Percentiles rank a stretch among this genome's conserved stretches.
Evolutionary conservation across 2,797 vertebrate species (phyloP).

Genomic region (Helarctos malayanus): DNA sequence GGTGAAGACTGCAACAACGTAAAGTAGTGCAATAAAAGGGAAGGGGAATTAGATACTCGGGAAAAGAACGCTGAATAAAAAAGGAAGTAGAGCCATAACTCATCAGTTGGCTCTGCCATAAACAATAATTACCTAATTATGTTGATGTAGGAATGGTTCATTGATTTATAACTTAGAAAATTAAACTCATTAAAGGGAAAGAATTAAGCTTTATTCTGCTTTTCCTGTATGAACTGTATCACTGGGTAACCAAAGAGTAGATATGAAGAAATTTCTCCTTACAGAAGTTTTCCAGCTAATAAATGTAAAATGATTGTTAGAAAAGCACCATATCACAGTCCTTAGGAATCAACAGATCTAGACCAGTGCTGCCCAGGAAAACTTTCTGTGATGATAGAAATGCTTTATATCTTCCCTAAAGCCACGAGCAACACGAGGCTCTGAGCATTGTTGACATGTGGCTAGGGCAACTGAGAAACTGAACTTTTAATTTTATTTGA

Average conservation of each 20-base stretch:
- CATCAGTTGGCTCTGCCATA: neutral
- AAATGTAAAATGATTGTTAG: constrained; percentile 24
- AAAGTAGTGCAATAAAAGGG: neutral
- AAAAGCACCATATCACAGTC: neutral
- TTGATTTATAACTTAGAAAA: neutral
- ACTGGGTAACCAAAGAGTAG: neutral
- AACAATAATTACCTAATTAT: neutral
- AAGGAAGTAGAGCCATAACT: neutral
- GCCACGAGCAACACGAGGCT: neutral
- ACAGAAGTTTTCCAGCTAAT: neutral
- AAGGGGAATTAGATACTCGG: constrained; percentile 26
- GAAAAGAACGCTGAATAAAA: neutral
- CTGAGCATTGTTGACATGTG: neutral
- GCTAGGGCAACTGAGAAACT: neutral
- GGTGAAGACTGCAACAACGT: neutral
- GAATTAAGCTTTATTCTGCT: neutral
- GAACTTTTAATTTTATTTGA: neutral
- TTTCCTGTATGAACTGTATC: neutral
- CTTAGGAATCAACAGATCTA: neutral
- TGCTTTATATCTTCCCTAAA: neutral
- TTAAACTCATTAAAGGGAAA: neutral
- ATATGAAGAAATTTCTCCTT: neutral
- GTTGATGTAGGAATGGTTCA: neutral
- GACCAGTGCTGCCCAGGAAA: neutral
- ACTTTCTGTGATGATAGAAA: neutral